Evolutionary conservation across 2,888 invertebrate genomes (phyloP), one percentile per base, ranked within the genome.

Genomic region (Lasioglossum oenotherae): DNA sequence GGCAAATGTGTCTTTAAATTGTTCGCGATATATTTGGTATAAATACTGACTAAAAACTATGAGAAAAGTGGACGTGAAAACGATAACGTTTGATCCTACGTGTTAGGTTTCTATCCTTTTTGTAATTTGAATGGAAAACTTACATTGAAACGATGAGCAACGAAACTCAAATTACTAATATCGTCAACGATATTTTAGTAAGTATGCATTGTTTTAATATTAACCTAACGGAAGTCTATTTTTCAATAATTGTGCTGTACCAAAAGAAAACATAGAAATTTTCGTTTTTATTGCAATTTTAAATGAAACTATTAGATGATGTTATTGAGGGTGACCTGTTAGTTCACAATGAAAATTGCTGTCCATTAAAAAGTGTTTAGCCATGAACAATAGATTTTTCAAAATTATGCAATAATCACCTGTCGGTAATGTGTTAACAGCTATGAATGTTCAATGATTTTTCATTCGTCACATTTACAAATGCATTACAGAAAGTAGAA

Each of bases 121-220:
- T 74, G 14, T 1, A 1, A 53, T 8, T 41, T 10, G 1, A 78
- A n/a, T 10, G 31, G 31, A 27, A 69, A 10, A 69, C n/a, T 6
- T 31, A n/a, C 35, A 35, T 14, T 46, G 19, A 31, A 31, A 90
- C 83, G 35, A 97, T 97, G 97, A 96, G 96, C 84, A 93, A 92
- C 77, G 97, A 97, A 94, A 95, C 96, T 73, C 97, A 96, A 95
- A 96, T 97, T 74, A 95, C 96, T 35, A 96, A 95, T 92, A 96
- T 97, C 87, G 96, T 97, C 31, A 97, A 96, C 93, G 97, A 97
- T 91, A 97, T 97, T 92, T 95, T 97, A 96, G 97, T 97, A 94
- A 96, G 96, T 95, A 69, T 67, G 0, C 4, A 57, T 38, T 41
- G 14, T 53, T 46, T 16, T 19, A 19, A 64, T 23, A 23, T 69